A percentile compares a stretch with the other conserved stretches of the same genome.
Evolutionary conservation across 2,113 vertebrate species (phyloP).

Genomic region (Pseudopodoces humilis): DNA sequence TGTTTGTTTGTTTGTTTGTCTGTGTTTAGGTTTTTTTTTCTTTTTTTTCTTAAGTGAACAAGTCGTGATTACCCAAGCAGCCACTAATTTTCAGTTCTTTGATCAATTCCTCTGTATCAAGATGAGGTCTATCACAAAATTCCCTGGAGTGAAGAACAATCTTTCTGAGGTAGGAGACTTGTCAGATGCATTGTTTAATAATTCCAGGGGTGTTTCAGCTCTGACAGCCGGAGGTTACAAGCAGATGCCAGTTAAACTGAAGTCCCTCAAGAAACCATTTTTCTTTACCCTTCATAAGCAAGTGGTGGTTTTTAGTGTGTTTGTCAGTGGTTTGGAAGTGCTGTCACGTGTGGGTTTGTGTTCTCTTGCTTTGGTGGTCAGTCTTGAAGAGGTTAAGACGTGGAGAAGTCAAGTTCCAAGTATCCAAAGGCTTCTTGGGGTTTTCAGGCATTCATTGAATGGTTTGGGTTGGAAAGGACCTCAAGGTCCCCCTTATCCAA

Average conservation of each 20-base stretch:
- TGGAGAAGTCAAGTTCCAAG: neutral
- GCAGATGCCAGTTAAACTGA: neutral
- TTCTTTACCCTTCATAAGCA: neutral
- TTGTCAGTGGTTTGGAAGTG: neutral
- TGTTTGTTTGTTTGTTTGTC: neutral
- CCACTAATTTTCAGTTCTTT: conserved; percentile 15
- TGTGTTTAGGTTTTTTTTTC: neutral
- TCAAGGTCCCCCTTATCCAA: neutral
- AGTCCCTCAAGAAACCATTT: neutral
- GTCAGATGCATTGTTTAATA: conserved; percentile 4
- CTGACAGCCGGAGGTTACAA: neutral
- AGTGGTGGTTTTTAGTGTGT: neutral
- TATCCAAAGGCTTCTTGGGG: rapidly evolving
- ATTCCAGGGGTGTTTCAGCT: conserved; percentile 1
- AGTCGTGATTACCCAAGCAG: neutral
- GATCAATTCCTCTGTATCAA: neutral
- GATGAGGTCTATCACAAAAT: neutral
- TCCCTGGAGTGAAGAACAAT: neutral
- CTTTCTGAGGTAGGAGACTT: neutral
- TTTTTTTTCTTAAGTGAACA: neutral
- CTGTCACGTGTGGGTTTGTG: rapidly evolving
- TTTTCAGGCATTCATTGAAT: neutral
- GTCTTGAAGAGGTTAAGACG: neutral
- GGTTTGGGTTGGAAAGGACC: neutral
- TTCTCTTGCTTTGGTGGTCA: neutral